These are phyloP conservation scores for Drosophila ambigua DNA, from an alignment of 1,140 invertebrate genomes.

Conservation along the genomic window DNA sequence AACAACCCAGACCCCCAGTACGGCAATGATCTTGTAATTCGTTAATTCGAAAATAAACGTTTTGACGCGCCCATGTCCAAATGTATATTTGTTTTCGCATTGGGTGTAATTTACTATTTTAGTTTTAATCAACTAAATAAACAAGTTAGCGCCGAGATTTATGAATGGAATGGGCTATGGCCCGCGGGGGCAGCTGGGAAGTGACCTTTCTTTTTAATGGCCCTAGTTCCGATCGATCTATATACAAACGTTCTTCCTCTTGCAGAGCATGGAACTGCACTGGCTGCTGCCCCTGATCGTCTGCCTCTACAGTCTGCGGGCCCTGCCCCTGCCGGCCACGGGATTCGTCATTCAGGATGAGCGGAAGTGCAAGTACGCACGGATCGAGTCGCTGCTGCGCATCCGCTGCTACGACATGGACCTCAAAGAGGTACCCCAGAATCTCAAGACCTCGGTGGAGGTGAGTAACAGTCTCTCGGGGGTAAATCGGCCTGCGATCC, in stretches of 20 bases:
- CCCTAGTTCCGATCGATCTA: not conserved
- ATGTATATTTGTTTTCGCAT: not conserved
- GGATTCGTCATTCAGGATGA: slow-evolving; percentile 61
- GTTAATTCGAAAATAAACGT: slow-evolving; percentile 79
- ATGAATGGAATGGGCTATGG: slow-evolving; percentile 2
- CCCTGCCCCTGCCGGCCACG: slow-evolving; percentile 49
- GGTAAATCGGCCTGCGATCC: slow-evolving; percentile 46
- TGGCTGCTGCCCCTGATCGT: slow-evolving; percentile 66
- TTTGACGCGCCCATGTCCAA: slow-evolving; percentile 39
- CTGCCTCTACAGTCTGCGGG: slow-evolving; percentile 45
- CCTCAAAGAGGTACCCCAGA: slow-evolving; percentile 85
- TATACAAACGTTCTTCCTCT: slow-evolving; percentile 16
- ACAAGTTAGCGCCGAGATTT: slow-evolving; percentile 53
- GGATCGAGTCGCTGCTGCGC: slow-evolving; percentile 85
- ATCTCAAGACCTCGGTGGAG: slow-evolving; percentile 85
- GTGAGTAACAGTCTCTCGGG: slow-evolving; percentile 74
- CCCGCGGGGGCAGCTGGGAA: too few relatives aligned
- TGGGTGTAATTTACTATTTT: slow-evolving; percentile 59
- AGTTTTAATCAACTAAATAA: slow-evolving; percentile 47
- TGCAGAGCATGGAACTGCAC: slow-evolving; percentile 74
- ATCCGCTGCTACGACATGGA: slow-evolving; percentile 85
- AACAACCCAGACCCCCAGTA: slow-evolving; percentile 23
- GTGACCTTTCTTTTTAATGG: too few relatives aligned
- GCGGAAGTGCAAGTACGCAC: slow-evolving; percentile 84
- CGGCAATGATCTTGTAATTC: slow-evolving; percentile 79